phyloP scores from a whole-genome alignment of 2,888 invertebrate species.

The Phytoseiulus persimilis region DNA sequence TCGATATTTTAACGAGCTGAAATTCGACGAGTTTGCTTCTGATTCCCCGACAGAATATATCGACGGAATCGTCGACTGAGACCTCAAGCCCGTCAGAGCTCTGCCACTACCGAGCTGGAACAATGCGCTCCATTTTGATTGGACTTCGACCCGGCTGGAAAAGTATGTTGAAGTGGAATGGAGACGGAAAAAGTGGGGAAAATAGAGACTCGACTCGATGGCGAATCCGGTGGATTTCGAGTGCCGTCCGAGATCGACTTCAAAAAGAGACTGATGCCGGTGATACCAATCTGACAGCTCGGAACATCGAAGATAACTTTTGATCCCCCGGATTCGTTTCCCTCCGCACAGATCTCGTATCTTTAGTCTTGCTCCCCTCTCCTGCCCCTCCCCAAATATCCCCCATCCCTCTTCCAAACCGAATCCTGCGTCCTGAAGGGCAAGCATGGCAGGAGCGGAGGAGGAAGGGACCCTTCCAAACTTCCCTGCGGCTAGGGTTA shows the following conservation, averaged over 20 bases:
- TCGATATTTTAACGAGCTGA: background rate
- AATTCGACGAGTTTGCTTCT: background rate
- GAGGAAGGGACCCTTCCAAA: no score
- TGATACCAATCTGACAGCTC: background rate
- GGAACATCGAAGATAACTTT: background rate
- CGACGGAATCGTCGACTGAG: background rate
- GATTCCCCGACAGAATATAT: no score
- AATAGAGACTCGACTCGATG: background rate
- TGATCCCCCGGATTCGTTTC: background rate
- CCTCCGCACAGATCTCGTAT: background rate
- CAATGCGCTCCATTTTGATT: background rate
- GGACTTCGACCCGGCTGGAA: background rate
- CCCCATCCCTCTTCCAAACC: background rate
- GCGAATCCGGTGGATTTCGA: background rate
- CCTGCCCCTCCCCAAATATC: background rate
- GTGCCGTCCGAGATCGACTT: background rate
- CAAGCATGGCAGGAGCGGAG: background rate
- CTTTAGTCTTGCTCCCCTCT: background rate
- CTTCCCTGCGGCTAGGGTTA: no score
- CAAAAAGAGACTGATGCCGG: constrained; percentile 5
- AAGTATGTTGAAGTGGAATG: background rate
- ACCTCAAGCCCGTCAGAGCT: background rate
- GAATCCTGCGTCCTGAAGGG: background rate
- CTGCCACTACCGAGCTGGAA: background rate
- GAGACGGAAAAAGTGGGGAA: background rate